These are phyloP conservation scores for Nasua narica DNA, from an alignment of 2,797 vertebrate genomes.

Conservation along the genomic window DNA sequence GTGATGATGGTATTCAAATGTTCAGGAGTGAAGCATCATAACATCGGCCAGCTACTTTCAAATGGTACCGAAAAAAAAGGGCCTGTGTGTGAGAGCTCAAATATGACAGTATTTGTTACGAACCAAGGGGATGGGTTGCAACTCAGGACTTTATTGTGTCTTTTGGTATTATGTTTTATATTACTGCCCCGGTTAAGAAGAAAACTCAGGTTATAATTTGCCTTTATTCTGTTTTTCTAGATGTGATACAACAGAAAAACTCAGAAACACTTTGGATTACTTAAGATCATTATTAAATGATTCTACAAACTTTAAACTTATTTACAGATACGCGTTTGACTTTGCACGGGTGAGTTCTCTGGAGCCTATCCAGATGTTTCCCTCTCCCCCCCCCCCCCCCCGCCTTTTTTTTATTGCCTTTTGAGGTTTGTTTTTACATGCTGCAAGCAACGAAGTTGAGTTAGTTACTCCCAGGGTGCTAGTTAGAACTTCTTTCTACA, in stretches of 20 bases:
- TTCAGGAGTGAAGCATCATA: not conserved
- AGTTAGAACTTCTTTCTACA: slow-evolving; percentile 1
- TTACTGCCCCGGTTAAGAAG: slow-evolving; percentile 2
- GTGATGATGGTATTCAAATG: not conserved
- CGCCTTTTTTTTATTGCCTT: not conserved
- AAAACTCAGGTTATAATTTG: slow-evolving; percentile 61
- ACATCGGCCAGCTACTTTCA: not conserved
- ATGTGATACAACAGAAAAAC: slow-evolving; percentile 97
- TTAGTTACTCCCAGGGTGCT: slow-evolving; percentile 23
- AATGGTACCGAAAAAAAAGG: not conserved
- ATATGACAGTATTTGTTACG: not conserved
- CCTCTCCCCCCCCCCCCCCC: not conserved
- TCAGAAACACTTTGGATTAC: slow-evolving; percentile 98
- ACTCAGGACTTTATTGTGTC: not conserved
- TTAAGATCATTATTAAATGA: slow-evolving; percentile 98
- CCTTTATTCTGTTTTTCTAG: slow-evolving; percentile 84
- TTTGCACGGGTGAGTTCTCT: slow-evolving; percentile 96
- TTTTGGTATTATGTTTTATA: slow-evolving; percentile 32
- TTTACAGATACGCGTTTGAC: slow-evolving; percentile 99
- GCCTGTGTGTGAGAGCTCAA: too few species aligned
- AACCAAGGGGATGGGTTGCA: not conserved
- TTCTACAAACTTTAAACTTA: slow-evolving; percentile 98
- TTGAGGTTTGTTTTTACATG: slow-evolving; percentile 29
- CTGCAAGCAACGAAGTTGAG: slow-evolving; percentile 1
- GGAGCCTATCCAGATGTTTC: slow-evolving; percentile 56